Evolutionary conservation across 1,140 invertebrate species (phyloP).

Genomic region (Berghia stephanieae): DNA sequence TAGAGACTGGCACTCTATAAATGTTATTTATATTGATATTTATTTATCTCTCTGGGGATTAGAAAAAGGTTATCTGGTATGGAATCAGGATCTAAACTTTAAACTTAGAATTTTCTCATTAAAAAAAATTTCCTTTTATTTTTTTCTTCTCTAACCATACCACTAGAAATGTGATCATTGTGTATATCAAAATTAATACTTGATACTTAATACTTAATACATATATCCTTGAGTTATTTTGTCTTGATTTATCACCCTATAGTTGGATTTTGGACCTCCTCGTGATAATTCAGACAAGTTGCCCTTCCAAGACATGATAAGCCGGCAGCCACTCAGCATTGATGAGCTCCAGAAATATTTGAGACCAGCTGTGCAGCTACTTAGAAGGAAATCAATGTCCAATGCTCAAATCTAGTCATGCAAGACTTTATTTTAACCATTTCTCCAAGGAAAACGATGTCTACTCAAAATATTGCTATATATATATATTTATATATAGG

Average conservation of each 20-base stretch:
- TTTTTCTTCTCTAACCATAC: neutral
- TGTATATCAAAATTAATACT: neutral
- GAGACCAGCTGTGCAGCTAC: constrained; percentile 40
- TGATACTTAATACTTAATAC: neutral
- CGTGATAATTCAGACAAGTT: constrained; percentile 31
- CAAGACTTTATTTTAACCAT: no score
- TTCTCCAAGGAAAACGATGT: no score
- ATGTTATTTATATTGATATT: no score
- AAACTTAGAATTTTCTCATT: no score
- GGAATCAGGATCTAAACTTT: no score
- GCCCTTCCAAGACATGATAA: constrained; percentile 55
- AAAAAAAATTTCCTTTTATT: no score
- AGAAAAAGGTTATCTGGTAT: no score
- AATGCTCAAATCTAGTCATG: no score
- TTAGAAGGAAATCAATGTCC: constrained; percentile 38
- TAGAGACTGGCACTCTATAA: no score
- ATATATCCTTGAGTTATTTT: neutral
- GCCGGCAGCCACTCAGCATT: constrained; percentile 56
- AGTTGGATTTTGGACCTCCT: constrained; percentile 43
- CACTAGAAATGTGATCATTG: neutral
- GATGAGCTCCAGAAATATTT: constrained; percentile 58
- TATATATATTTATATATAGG: no score
- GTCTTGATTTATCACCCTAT: neutral
- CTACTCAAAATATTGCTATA: no score
- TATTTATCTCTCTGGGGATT: no score